Base-by-base conservation (phyloP, 2,888 invertebrate species). In the Machimus rusticus region DNA sequence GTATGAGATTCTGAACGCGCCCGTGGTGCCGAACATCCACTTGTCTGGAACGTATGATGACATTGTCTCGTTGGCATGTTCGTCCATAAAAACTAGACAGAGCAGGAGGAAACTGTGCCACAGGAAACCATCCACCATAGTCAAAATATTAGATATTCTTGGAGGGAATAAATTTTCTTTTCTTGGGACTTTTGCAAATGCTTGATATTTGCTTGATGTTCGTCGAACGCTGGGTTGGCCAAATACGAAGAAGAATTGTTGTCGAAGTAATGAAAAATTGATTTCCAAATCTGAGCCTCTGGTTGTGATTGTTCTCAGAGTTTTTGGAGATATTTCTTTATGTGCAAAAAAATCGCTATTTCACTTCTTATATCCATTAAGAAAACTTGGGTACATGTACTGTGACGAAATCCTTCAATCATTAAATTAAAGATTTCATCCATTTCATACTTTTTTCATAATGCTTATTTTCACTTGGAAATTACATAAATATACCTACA, bases 181-280 rank as follows among this genome's bases (percentile, higher is more conserved):
- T 28, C 23, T 23, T 66, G 28, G 66, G 28, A 66, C 12, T 19
- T 28, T 19, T 28, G 19, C 28, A 23, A 66, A 66, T n/a, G 66
- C 9, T 66, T 66, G 23, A 66, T 23, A 23, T 66, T 8, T n/a
- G 66, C 23, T 66, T 66, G 8, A 23, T 6, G 0, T 12, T 6
- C 23, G 23, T 12, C 12, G 28, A 66, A 66, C 19, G 28, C 9
- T n/a, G 12, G 19, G 2, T 4, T 66, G 23, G 66, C 23, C 28
- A 66, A n/a, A 51, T 8, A 51, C 51, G n/a, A 4, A 66, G 19
- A 51, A n/a, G 51, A 51, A 8, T 16, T 14, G 31, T 51, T 12
- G 51, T 28, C 51, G 79, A 79, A 28, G 31, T 46, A 79, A 79
- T 79, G 51, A 79, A 79, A 79, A 51, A 79, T 79, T 79, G 79